Conservation (phyloP, 2,888 invertebrate genomes). For the Panopea generosa region DNA sequence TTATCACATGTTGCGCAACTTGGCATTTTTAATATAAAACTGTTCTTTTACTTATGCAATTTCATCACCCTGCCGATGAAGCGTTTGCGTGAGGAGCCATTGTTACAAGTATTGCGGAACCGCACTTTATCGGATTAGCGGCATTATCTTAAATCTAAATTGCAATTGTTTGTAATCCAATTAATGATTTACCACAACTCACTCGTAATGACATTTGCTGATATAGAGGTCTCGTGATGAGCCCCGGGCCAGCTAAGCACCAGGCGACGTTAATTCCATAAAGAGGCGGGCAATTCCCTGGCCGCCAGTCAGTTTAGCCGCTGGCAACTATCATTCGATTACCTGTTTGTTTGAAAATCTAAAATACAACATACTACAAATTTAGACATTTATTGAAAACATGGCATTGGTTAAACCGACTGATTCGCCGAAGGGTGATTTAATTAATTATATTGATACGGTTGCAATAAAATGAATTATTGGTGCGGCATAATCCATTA, state of each 20-base stretch:
- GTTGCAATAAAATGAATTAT: constrained; percentile 21
- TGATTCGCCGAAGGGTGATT: constrained; percentile 23
- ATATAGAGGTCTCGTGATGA: constrained; percentile 11
- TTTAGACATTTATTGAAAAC: constrained; percentile 41
- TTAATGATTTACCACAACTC: constrained; percentile 50
- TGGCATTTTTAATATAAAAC: too few relatives aligned
- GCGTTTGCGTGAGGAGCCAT: constrained; percentile 13
- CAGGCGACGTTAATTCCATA: neutral
- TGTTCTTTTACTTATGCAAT: too few relatives aligned
- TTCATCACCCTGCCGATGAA: neutral
- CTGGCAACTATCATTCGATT: constrained; percentile 22
- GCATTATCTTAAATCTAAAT: constrained; percentile 58
- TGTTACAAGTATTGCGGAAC: constrained; percentile 28
- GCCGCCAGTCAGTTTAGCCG: constrained; percentile 13
- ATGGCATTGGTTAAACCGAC: constrained; percentile 8
- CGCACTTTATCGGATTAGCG: constrained; percentile 46
- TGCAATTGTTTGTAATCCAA: constrained; percentile 58
- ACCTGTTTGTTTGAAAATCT: constrained; percentile 39
- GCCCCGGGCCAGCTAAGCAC: constrained; percentile 15
- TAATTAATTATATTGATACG: constrained; percentile 33
- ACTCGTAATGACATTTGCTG: constrained; percentile 39
- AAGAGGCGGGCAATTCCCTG: constrained; percentile 3
- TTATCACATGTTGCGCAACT: too few relatives aligned
- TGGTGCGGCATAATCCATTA: too few relatives aligned
- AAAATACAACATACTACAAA: constrained; percentile 54